Evolutionary conservation across 1,140 invertebrate genomes (phyloP).

Genomic region (Pteromalus puparum): DNA sequence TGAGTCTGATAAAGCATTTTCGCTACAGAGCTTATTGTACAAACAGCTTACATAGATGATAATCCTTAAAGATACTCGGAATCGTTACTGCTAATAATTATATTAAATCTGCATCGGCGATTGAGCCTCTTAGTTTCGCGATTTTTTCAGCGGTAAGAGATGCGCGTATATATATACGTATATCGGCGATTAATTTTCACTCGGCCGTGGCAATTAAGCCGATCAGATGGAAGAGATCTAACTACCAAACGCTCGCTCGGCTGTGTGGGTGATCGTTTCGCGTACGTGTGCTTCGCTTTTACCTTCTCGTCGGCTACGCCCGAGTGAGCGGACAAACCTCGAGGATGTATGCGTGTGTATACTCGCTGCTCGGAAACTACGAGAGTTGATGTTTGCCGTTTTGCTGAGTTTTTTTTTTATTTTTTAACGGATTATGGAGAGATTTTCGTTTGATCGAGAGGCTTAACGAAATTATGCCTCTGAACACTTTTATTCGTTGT

Average conservation of each 20-base stretch:
- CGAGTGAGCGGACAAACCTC: background rate
- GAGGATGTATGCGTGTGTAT: background rate
- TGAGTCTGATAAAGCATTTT: too few species aligned
- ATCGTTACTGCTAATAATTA: too few species aligned
- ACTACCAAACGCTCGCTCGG: background rate
- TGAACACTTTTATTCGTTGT: too few species aligned
- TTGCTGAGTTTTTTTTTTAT: background rate
- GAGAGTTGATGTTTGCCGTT: background rate
- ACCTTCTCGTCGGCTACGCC: background rate
- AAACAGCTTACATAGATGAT: too few species aligned
- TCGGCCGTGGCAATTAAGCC: slow-evolving; percentile 29
- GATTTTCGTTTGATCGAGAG: background rate
- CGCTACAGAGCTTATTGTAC: too few species aligned
- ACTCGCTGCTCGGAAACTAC: background rate
- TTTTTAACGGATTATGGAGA: background rate
- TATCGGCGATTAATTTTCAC: slow-evolving; percentile 38
- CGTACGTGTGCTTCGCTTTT: slow-evolving; percentile 34
- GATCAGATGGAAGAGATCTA: slow-evolving; percentile 36
- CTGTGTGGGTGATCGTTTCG: background rate
- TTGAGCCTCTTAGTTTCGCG: too few species aligned
- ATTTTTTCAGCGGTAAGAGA: background rate
- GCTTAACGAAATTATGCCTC: too few species aligned
- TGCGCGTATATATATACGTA: background rate
- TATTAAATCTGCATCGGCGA: too few species aligned
- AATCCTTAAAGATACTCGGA: too few species aligned